Evolutionary conservation across 1,140 invertebrate genomes (phyloP), one percentile per base, ranked within the genome.

Genomic region (Geopemphigus sp.): DNA sequence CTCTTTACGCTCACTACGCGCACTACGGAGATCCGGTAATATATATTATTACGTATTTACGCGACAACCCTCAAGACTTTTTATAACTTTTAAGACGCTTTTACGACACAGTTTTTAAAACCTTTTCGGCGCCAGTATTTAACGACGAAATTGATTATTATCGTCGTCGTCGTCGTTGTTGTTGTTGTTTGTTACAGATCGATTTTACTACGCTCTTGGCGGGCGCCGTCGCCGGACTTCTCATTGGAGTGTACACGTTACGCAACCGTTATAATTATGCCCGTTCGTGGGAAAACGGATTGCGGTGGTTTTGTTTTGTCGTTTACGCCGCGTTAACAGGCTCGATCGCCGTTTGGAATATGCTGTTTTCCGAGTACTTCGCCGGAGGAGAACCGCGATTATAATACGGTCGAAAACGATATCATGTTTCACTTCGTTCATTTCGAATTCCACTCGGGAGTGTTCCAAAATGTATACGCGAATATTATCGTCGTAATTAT

Each of bases 221-320:
- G 68, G 95, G 95, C 32, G 94, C 93, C 3, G 81, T 95, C 5
- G 93, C 94, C 24, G 95, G 95, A 19, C 87, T 98, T 1, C 88
- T 98, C 2, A 91, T 98, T 22, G 96, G 96, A n/a, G 91, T 98
- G 64, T 92, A 94, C 45, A 91, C 96, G 1, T 87, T 98, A 1
- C 89, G 94, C 32, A 98, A 98, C 87, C 88, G 98, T 4, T 39
- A 39, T 39, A 4, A 39, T 39, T 90, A 94, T 84, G 91, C 94
- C 80, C 90, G 91, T 70, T 90, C 89, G 66, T 95, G 94, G 90
- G 96, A 98, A 92, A 91, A 92, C 82, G 86, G 89, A 80, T 87
- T 91, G 50, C 95, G 94, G 90, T 96, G 94, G 93, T 87, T 92
- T 74, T 92, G 93, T 50, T 89, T 97, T 14, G 86, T 91, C 14